These are phyloP conservation scores for Tragelaphus buxtoni DNA, from an alignment of 2,113 vertebrate genomes.

Conservation along the genomic window DNA sequence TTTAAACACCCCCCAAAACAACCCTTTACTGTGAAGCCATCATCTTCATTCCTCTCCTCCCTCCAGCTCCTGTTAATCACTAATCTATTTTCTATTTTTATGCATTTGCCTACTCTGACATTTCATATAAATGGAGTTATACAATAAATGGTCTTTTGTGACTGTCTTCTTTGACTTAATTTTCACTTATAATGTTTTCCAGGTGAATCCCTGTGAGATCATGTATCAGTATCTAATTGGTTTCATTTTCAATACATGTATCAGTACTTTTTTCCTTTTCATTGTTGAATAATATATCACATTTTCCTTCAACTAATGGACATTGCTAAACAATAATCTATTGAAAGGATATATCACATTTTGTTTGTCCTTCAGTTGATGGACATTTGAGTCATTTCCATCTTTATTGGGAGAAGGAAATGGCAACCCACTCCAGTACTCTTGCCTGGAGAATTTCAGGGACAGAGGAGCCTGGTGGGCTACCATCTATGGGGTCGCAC, in stretches of 20 bases:
- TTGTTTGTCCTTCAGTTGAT: background rate
- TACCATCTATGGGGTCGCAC: background rate
- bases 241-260: background rate
- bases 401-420: background rate
- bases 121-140: background rate
- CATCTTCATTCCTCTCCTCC: background rate
- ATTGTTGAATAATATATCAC: background rate
- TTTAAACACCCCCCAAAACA: background rate
- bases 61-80: background rate
- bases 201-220: background rate
- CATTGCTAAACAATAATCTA: background rate
- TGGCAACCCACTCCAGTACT: background rate
- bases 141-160: background rate
- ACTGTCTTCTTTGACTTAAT: constrained; percentile 5
- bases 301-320: background rate
- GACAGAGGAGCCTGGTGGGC: background rate
- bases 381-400: background rate
- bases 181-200: background rate
- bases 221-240: background rate
- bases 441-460: background rate
- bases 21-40: background rate
- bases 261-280: background rate
- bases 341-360: background rate
- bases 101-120: background rate
- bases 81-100: background rate